Evolutionary conservation across 2,113 vertebrate species (phyloP).

Genomic region (Megaceryle torquata): DNA sequence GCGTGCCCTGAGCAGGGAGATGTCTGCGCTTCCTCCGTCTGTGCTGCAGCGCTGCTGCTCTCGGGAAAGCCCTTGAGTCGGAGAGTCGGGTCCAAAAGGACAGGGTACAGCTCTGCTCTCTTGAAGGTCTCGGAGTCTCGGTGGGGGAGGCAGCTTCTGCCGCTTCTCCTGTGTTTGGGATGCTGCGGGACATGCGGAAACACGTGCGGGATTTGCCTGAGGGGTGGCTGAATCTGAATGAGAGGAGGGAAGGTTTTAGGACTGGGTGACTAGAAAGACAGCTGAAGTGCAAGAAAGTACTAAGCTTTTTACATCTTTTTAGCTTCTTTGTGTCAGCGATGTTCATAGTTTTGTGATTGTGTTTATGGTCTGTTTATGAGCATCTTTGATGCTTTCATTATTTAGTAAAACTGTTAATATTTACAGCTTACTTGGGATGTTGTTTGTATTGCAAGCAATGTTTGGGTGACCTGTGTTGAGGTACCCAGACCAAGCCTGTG

Average conservation of each 20-base stretch:
- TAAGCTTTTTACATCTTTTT: background rate
- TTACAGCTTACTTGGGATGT: background rate
- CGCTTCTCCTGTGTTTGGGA: accelerated
- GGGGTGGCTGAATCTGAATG: accelerated
- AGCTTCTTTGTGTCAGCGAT: background rate
- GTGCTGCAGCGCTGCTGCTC: background rate
- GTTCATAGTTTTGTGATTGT: accelerated
- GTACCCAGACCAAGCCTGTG: accelerated
- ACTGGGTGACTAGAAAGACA: background rate
- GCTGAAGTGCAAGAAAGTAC: accelerated
- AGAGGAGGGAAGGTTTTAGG: background rate
- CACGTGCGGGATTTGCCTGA: background rate
- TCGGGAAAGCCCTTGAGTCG: background rate
- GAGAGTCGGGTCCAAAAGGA: background rate
- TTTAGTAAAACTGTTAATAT: accelerated
- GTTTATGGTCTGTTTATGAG: accelerated
- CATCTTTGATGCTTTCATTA: accelerated
- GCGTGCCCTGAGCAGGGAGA: background rate
- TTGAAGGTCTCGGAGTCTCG: accelerated
- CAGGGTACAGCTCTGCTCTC: background rate
- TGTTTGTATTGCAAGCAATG: accelerated
- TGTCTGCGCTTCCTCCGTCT: background rate
- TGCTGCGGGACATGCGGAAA: background rate
- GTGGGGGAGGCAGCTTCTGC: background rate
- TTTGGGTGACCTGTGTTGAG: background rate